Conservation (phyloP, 1,140 invertebrate species). For the Scaptomyza montana region DNA sequence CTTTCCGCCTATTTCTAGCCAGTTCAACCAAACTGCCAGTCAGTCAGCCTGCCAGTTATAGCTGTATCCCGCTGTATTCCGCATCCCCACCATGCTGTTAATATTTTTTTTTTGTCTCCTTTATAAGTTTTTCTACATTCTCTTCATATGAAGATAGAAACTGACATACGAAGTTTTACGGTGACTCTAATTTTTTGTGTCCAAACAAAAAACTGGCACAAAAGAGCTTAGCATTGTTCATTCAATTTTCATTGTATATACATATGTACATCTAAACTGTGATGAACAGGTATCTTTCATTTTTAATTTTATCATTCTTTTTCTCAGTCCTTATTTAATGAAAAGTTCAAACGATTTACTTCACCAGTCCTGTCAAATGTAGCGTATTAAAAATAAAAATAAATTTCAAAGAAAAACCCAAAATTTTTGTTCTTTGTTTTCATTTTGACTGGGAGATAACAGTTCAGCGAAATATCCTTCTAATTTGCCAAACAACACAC, state of each 20-base stretch:
- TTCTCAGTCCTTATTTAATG: neutral
- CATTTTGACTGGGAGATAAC: slow-evolving; percentile 38
- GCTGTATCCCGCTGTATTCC: too few relatives aligned
- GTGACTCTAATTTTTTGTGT: neutral
- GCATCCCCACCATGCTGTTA: slow-evolving; percentile 67
- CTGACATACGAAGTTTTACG: too few relatives aligned
- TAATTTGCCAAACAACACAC: slow-evolving; percentile 65
- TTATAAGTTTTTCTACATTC: slow-evolving; percentile 5
- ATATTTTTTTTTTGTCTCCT: slow-evolving; percentile 48
- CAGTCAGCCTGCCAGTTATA: neutral
- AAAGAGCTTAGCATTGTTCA: neutral
- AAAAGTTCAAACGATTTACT: slow-evolving; percentile 5
- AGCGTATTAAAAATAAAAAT: neutral
- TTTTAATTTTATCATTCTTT: neutral
- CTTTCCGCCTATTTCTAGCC: slow-evolving; percentile 66
- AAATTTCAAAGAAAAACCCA: neutral
- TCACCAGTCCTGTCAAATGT: neutral
- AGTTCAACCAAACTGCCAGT: slow-evolving; percentile 16
- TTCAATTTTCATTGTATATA: neutral
- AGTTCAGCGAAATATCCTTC: slow-evolving; percentile 70
- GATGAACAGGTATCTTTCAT: neutral
- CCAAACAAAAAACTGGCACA: too few relatives aligned
- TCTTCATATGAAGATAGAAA: slow-evolving; percentile 1
- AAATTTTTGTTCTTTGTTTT: slow-evolving; percentile 29
- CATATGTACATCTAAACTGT: neutral